Percentiles rank a stretch among this genome's conserved stretches.
phyloP scores from a whole-genome alignment of 2,113 vertebrate genomes.

The Leptobrachium ailaonicum region DNA sequence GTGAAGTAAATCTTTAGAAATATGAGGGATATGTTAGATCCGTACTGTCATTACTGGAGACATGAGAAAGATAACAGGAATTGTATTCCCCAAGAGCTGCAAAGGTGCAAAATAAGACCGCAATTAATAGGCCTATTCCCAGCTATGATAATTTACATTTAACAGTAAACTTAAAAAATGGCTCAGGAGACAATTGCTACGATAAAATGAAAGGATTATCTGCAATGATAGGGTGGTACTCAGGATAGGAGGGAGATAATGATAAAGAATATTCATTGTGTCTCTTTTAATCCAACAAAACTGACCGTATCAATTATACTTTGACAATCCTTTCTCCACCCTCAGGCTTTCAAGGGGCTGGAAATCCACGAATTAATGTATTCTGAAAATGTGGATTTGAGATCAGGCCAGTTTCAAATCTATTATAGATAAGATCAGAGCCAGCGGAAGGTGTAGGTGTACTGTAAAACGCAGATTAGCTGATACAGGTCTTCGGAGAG shows the following conservation, averaged over 20 bases:
- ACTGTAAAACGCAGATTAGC: slow-evolving; percentile 26
- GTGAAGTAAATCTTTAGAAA: too few species aligned
- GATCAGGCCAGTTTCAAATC: neutral
- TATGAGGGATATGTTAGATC: too few species aligned
- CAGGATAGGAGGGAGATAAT: too few species aligned
- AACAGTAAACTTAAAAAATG: neutral
- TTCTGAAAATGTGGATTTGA: slow-evolving; percentile 9
- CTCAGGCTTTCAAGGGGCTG: slow-evolving; percentile 9
- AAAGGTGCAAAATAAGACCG: neutral
- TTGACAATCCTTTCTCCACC: neutral
- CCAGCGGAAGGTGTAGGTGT: slow-evolving; percentile 14
- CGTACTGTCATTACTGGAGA: too few species aligned
- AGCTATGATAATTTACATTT: neutral
- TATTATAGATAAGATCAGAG: slow-evolving; percentile 40
- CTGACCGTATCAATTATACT: neutral
- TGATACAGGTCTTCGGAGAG: slow-evolving; percentile 3
- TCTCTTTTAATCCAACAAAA: neutral
- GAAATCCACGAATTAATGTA: slow-evolving; percentile 11
- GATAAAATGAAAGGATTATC: too few species aligned
- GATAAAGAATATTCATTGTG: too few species aligned
- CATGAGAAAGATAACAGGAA: too few species aligned
- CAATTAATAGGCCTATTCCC: neutral
- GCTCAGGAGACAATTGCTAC: neutral
- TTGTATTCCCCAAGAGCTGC: too few species aligned
- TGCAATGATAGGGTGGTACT: too few species aligned